Base-by-base conservation (phyloP, 2,888 invertebrate species). In the Rotaria magnacalcarata region DNA sequence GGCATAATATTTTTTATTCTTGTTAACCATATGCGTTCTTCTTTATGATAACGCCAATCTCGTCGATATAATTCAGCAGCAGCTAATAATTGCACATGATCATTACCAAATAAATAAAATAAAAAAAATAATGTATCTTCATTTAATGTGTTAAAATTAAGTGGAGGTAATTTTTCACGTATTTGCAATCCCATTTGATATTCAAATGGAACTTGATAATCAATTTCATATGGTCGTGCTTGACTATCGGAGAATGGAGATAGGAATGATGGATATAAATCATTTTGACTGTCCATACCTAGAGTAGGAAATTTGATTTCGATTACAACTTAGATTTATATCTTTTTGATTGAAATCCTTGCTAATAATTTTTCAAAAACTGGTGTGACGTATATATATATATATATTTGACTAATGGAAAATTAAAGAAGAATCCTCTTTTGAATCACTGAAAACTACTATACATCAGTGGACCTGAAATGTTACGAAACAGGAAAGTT, bases 21-120 rank as follows among this genome's bases (percentile, higher is more conserved):
- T 89, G 97, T 97, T 92, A 97, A 96, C 97, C 97, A 97, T 90
- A 98, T 96, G 92, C 96, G 95, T 92, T 99, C 98, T 91, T 97
- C 96, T 89, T 95, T 97, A 92, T 99, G 98, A 93, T 96, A 99
- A 93, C 99, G 94, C 99, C 99, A 99, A 91, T 99, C 98, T 91
- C 99, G 94, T 92, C 94, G 84, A 84, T 85, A 87, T 56, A 87
- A 75, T 34, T 56, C 87, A 80, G 67, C 74, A 11, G 87, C 87
- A 67, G 84, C 85, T 43, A 84, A 84, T 50, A 87, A 41, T 74
- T 87, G 85, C 41, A 85, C 74, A 43, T 85, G 60, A 84, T 85
- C 86, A 85, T 75, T 86, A 58, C 84, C 84, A 56, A 84, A 84
- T 67, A 85, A 84, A 80, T 87, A 87, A 84, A 87, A 87, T 41